phyloP scores from a whole-genome alignment of 2,888 invertebrate species.

The Dyspetes luteomarginatus region DNA sequence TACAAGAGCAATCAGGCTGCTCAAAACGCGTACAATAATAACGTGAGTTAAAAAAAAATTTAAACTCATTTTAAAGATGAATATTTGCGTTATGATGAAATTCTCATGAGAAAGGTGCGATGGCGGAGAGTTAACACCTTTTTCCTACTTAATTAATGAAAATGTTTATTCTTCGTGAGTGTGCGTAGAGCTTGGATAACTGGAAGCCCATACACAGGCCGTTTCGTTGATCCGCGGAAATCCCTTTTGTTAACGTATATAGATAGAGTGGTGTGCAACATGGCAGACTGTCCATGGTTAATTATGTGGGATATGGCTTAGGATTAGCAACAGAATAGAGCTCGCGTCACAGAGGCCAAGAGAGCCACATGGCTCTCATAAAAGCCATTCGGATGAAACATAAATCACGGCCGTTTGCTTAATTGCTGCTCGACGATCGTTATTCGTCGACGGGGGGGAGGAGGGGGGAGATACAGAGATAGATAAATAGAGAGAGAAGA shows the following conservation, averaged over 20 bases:
- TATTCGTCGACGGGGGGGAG: conserved; percentile 20
- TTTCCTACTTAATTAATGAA: background rate
- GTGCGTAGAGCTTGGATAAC: background rate
- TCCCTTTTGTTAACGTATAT: conserved; percentile 65
- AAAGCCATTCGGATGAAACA: conserved; percentile 37
- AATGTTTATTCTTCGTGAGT: background rate
- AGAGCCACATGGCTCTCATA: conserved; percentile 48
- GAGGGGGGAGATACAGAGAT: background rate
- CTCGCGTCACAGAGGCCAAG: conserved; percentile 47
- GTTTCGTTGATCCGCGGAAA: conserved; percentile 69
- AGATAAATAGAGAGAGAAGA: background rate
- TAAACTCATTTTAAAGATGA: background rate
- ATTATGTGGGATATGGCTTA: conserved; percentile 66
- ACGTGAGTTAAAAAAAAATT: conserved; percentile 4
- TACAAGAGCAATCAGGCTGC: conserved; percentile 30
- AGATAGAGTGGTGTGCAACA: background rate
- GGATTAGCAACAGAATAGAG: conserved; percentile 61
- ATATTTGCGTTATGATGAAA: background rate
- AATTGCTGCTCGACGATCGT: conserved; percentile 51
- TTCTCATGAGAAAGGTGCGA: background rate
- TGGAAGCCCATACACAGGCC: background rate
- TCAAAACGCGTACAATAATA: conserved; percentile 2
- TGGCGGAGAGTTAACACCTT: background rate
- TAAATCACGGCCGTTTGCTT: conserved; percentile 50
- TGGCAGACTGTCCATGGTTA: conserved; percentile 62